Evolutionary conservation across 2,797 vertebrate species (phyloP).

Genomic region (Chaenodraco wilsoni): DNA sequence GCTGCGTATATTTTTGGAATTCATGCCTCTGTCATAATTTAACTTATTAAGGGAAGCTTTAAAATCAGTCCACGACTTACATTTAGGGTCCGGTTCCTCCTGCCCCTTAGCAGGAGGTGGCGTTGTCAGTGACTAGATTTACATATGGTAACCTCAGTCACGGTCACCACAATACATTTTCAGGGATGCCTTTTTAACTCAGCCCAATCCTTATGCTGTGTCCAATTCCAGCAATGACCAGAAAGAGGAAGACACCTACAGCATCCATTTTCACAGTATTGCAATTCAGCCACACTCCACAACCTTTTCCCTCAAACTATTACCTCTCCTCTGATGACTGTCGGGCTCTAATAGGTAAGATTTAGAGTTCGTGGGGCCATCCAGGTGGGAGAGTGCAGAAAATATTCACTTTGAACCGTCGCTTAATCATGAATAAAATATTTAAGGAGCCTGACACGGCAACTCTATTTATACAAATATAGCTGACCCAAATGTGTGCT

Average conservation of each 20-base stretch:
- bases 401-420: conserved; percentile 44
- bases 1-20: too few species aligned
- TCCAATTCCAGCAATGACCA: neutral
- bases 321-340: conserved; percentile 28
- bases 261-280: neutral
- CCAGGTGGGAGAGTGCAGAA: conserved; percentile 50
- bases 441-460: conserved; percentile 31
- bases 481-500: conserved; percentile 24
- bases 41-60: too few species aligned
- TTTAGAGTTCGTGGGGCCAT: conserved; percentile 34
- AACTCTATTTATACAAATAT: conserved; percentile 40
- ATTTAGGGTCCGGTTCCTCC: too few species aligned
- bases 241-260: conserved; percentile 4
- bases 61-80: too few species aligned
- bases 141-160: too few species aligned
- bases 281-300: neutral
- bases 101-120: too few species aligned
- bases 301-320: neutral
- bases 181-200: neutral
- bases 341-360: conserved; percentile 45
- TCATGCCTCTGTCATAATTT: too few species aligned
- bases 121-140: too few species aligned
- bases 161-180: neutral
- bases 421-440: conserved; percentile 58
- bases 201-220: neutral